These are phyloP conservation scores for Acestrorhynchus altus DNA, from an alignment of 2,797 vertebrate species.

Conservation along the genomic window DNA sequence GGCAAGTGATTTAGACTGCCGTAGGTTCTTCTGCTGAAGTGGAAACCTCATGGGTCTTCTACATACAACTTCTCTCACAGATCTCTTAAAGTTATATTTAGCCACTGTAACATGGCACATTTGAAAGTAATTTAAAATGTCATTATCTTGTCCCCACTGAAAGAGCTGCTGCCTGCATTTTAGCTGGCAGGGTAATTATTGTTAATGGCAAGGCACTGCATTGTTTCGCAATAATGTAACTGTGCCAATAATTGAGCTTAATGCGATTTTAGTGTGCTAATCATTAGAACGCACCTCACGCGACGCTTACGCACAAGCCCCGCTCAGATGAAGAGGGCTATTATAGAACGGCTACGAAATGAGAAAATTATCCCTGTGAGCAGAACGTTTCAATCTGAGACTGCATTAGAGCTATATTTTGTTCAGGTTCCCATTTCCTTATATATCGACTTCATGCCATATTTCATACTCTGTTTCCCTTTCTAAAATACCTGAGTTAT, in stretches of 20 bases:
- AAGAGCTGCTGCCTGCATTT: slow-evolving; percentile 56
- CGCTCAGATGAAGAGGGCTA: slow-evolving; percentile 43
- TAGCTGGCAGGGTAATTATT: slow-evolving; percentile 71
- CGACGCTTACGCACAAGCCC: slow-evolving; percentile 18
- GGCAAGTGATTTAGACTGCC: neutral
- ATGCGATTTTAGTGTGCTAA: slow-evolving; percentile 54
- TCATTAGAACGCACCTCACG: slow-evolving; percentile 41
- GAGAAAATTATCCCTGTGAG: slow-evolving; percentile 20
- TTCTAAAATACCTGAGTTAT: too few species aligned
- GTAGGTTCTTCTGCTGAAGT: neutral
- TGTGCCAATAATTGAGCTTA: slow-evolving; percentile 70
- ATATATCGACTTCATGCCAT: neutral
- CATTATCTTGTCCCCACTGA: slow-evolving; percentile 55
- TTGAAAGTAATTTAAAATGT: slow-evolving; percentile 58
- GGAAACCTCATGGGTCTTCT: neutral
- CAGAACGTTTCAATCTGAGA: slow-evolving; percentile 31
- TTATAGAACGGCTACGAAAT: slow-evolving; percentile 33
- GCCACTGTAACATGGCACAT: slow-evolving; percentile 39
- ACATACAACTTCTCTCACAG: neutral
- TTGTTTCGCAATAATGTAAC: slow-evolving; percentile 74
- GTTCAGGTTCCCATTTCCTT: neutral
- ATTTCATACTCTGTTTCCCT: neutral
- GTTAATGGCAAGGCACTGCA: slow-evolving; percentile 74
- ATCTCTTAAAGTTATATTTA: slow-evolving; percentile 48
- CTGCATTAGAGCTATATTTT: slow-evolving; percentile 1